Base-by-base conservation (phyloP, 2,113 vertebrate species). In the Carassius auratus region DNA sequence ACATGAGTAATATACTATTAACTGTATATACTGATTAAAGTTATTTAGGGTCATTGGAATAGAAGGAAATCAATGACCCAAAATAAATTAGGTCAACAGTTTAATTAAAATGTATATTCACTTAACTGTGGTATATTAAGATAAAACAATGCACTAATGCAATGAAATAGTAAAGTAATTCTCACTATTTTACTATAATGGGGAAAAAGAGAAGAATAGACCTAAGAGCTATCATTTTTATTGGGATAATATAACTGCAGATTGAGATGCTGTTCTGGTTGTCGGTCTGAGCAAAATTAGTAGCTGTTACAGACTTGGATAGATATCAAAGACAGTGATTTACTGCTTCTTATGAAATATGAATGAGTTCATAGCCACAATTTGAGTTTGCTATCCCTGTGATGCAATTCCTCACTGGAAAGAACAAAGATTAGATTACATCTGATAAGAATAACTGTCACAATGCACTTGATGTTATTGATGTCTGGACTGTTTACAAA, bases 281-380 rank as follows among this genome's bases (percentile, higher is more conserved):
- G 42, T 26, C 23, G n/a, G 68, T 85, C 23, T n/a, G 74, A 55
- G 50, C 42, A 69, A 77, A 86, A 86, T 82, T 73, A 84, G 76
- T 73, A 36, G 57, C 69, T 14, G 71, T 30, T 82, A 57, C 23
- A 57, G 9, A 83, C 83, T 90, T 88, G 75, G 83, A 87, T 5
- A 3, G 21, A 57, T 79, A 80, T 85, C 79, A 87, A 84, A 87
- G 26, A 48, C 4, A 76, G 45, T 50, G 15, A 83, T 86, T 87
- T 52, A 55, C 61, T 83, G 59, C 77, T 83, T 57, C 52, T 79
- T 61, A 50, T 76, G 8, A 76, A 55, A 69, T 85, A 76, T 59
- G 66, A 17, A 71, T 48, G 14, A 5, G 48, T 14, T 77, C 71
- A 68, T 69, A 76, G 66, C 61, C 77, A 83, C 30, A 55, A 21